These are phyloP conservation scores for Polypterus bichir DNA, from an alignment of 2,113 vertebrate species.

Conservation along the genomic window DNA sequence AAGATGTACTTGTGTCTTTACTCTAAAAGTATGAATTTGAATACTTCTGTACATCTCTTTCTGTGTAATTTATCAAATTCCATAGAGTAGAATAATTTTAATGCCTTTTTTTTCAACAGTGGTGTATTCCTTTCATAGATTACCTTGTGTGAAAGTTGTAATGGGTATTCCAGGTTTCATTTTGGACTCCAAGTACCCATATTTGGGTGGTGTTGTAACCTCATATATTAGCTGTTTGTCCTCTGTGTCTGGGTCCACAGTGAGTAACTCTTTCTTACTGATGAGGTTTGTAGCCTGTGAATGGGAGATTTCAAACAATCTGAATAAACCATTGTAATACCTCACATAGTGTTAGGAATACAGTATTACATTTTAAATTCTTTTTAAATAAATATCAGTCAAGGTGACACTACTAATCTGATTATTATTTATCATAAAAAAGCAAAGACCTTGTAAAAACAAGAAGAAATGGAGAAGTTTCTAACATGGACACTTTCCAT, in stretches of 20 bases:
- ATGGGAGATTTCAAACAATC: slow-evolving; percentile 12
- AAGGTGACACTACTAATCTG: neutral
- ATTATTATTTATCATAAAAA: no score
- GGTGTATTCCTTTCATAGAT: neutral
- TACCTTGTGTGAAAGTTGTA: slow-evolving; percentile 79
- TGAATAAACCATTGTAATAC: no score
- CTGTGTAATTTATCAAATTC: no score
- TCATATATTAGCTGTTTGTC: slow-evolving; percentile 77
- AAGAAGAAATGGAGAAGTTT: no score
- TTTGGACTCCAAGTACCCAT: slow-evolving; percentile 78
- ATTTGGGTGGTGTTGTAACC: slow-evolving; percentile 55
- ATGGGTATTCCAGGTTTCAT: slow-evolving; percentile 52
- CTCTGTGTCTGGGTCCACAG: slow-evolving; percentile 78
- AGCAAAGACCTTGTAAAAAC: no score
- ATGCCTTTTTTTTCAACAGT: neutral
- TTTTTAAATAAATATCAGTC: neutral
- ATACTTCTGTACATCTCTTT: neutral
- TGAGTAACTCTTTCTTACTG: slow-evolving; percentile 87
- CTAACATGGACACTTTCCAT: no score
- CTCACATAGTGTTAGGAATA: neutral
- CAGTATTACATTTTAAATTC: neutral
- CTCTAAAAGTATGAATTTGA: no score
- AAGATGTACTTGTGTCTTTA: no score
- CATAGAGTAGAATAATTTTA: neutral
- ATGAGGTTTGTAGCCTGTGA: slow-evolving; percentile 80